These are phyloP conservation scores for Clanis bilineata DNA, from an alignment of 2,888 invertebrate genomes.

Conservation along the genomic window DNA sequence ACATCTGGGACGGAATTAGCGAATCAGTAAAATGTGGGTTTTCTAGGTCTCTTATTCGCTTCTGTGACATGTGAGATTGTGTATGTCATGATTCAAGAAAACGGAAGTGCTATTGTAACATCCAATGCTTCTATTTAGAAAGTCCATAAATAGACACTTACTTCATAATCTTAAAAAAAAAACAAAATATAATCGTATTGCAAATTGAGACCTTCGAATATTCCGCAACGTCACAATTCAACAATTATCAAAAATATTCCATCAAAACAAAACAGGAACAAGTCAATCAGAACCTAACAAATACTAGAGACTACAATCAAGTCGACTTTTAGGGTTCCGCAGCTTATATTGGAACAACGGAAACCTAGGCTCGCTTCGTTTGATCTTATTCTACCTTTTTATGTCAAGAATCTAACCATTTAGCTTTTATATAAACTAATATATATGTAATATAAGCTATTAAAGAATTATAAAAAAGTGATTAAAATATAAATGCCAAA, in stretches of 20 bases:
- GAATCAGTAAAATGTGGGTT: too few relatives aligned
- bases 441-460: too few relatives aligned
- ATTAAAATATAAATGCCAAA: too few relatives aligned
- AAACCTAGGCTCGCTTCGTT: background rate
- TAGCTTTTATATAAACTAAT: too few relatives aligned
- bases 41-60: too few relatives aligned
- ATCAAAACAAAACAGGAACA: conserved; percentile 19
- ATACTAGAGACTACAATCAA: conserved; percentile 11
- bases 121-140: too few relatives aligned
- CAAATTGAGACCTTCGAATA: background rate
- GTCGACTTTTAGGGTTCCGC: background rate
- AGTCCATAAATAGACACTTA: background rate
- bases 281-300: conserved; percentile 29
- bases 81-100: too few relatives aligned
- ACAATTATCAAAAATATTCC: background rate
- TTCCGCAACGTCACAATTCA: conserved; percentile 25
- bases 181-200: background rate
- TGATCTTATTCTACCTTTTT: background rate
- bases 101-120: too few relatives aligned
- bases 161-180: background rate
- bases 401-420: too few relatives aligned
- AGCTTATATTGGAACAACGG: background rate
- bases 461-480: too few relatives aligned
- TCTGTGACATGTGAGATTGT: too few relatives aligned
- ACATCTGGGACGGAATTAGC: too few relatives aligned